Percentiles rank a stretch among this genome's conserved stretches.
Conservation (phyloP, 2,797 vertebrate species). For the Megalops cyprinoides region DNA sequence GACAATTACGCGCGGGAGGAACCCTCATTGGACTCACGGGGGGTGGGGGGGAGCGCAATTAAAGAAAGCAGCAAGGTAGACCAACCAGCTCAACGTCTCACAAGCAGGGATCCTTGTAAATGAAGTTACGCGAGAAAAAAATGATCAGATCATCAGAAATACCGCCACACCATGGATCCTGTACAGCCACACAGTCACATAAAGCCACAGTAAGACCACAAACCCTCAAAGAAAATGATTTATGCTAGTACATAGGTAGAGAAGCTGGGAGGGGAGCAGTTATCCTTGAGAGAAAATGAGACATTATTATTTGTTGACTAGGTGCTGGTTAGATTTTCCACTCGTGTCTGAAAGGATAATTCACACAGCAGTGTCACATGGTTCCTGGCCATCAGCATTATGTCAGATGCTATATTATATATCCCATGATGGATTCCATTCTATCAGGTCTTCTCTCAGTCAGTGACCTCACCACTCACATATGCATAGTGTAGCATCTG, state of each 20-base stretch:
- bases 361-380: background rate
- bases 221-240: background rate
- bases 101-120: background rate
- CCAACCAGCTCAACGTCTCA: background rate
- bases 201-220: background rate
- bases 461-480: no score
- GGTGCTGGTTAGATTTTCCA: background rate
- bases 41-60: background rate
- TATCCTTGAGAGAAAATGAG: background rate
- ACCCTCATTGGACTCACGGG: background rate
- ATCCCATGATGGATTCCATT: background rate
- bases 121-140: background rate
- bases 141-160: background rate
- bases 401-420: no score
- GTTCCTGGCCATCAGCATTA: background rate
- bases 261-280: background rate
- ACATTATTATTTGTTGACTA: background rate
- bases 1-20: no score
- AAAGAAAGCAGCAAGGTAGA: background rate
- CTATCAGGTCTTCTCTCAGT: background rate
- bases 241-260: no score
- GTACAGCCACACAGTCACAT: background rate
- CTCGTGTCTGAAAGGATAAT: background rate
- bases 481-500: no score
- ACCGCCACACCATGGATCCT: background rate